Evolutionary conservation across 2,797 vertebrate genomes (phyloP).

Genomic region (Atherinosoma microstoma): DNA sequence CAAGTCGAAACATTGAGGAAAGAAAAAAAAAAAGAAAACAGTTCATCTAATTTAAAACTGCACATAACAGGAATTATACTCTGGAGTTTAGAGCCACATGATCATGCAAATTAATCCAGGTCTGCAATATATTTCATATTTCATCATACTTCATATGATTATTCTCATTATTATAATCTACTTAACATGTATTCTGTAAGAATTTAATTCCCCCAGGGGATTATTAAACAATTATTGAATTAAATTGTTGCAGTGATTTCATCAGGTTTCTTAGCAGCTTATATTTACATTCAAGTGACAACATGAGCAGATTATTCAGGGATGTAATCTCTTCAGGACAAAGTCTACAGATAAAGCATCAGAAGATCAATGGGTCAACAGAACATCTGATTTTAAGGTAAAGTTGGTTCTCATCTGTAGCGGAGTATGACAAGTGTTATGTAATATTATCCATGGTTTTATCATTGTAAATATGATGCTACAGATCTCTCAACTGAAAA

Average conservation of each 20-base stretch:
- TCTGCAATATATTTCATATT: neutral
- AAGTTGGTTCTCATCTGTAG: too few relatives aligned
- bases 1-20: neutral
- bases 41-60: neutral
- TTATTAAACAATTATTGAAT: neutral
- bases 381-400: too few relatives aligned
- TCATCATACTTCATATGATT: too few relatives aligned
- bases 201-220: too few relatives aligned
- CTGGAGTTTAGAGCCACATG: neutral
- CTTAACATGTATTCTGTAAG: too few relatives aligned
- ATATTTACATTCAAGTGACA: neutral
- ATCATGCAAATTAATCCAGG: neutral
- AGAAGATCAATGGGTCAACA: too few relatives aligned
- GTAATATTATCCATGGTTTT: neutral
- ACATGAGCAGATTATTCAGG: neutral
- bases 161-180: too few relatives aligned
- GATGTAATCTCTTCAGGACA: too few relatives aligned
- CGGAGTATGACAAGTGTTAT: neutral
- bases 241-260: neutral
- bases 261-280: neutral
- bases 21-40: neutral
- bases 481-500: too few relatives aligned
- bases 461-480: too few relatives aligned
- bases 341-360: too few relatives aligned
- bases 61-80: neutral